Evolutionary conservation across 2,113 vertebrate genomes (phyloP).

Genomic region (Nannospalax galili): DNA sequence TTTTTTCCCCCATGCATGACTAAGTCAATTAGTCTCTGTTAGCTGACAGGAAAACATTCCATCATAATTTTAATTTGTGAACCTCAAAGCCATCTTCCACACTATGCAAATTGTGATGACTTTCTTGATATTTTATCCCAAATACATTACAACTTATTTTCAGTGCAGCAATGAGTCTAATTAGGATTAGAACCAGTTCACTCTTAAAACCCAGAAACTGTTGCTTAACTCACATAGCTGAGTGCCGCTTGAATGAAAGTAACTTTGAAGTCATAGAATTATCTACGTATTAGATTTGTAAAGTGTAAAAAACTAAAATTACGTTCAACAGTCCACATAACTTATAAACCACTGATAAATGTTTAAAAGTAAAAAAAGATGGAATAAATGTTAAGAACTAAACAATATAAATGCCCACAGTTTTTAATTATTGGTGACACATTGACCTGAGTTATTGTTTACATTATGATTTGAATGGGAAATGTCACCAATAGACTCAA

Average conservation of each 20-base stretch:
- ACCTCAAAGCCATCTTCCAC: not conserved
- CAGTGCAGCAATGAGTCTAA: slow-evolving; percentile 3
- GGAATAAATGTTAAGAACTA: not conserved
- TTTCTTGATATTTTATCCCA: not conserved
- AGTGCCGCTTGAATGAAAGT: not conserved
- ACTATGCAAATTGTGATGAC: not conserved
- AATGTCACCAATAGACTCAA: too few species aligned
- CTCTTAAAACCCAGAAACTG: not conserved
- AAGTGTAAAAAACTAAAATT: slow-evolving; percentile 1
- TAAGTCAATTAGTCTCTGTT: not conserved
- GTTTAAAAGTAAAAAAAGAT: slow-evolving; percentile 36
- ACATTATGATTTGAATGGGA: not conserved
- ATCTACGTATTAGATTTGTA: not conserved
- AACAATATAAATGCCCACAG: not conserved
- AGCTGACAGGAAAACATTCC: not conserved
- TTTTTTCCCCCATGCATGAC: not conserved
- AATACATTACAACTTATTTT: not conserved
- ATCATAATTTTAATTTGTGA: not conserved
- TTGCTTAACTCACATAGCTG: not conserved
- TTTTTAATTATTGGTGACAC: not conserved
- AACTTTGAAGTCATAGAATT: not conserved
- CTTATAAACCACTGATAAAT: not conserved
- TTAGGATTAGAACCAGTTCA: not conserved
- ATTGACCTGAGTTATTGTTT: not conserved
- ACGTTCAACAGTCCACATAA: not conserved